These are phyloP conservation scores for Tiphia femorata DNA, from an alignment of 2,888 invertebrate species.

Conservation along the genomic window DNA sequence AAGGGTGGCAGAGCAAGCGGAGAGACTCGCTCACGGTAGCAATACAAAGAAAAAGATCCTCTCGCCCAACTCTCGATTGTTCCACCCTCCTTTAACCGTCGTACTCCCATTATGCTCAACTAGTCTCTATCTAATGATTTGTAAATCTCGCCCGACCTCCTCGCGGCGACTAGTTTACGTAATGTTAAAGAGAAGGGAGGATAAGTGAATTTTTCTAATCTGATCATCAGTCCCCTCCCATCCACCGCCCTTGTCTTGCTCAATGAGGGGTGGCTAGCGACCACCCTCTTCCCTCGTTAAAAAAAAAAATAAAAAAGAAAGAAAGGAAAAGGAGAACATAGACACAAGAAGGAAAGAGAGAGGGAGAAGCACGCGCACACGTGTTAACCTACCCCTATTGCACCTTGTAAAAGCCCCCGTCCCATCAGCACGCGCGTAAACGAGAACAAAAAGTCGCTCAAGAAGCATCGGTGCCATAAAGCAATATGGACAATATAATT, in stretches of 20 bases:
- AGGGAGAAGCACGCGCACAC: too few species aligned
- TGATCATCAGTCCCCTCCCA: too few species aligned
- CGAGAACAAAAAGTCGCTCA: slow-evolving; percentile 48
- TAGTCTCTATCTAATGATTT: slow-evolving; percentile 50
- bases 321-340: too few species aligned
- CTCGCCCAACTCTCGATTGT: slow-evolving; percentile 39
- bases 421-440: background rate
- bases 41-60: slow-evolving; percentile 41
- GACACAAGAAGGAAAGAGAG: too few species aligned
- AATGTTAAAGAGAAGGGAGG: background rate
- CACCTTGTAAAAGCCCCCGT: too few species aligned
- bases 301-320: too few species aligned
- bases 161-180: slow-evolving; percentile 29
- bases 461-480: slow-evolving; percentile 55
- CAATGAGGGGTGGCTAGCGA: slow-evolving; percentile 18
- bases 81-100: slow-evolving; percentile 47
- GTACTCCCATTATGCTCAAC: slow-evolving; percentile 61
- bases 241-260: slow-evolving; percentile 44
- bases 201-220: slow-evolving; percentile 18
- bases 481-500: slow-evolving; percentile 62
- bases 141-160: slow-evolving; percentile 30
- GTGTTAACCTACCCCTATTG: too few species aligned
- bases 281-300: too few species aligned
- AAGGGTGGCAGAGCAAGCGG: too few species aligned
- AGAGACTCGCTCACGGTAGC: slow-evolving; percentile 36